Percentiles rank a stretch among this genome's conserved stretches.
phyloP scores from a whole-genome alignment of 2,797 vertebrate species.

The Hozukius guyotensis region DNA sequence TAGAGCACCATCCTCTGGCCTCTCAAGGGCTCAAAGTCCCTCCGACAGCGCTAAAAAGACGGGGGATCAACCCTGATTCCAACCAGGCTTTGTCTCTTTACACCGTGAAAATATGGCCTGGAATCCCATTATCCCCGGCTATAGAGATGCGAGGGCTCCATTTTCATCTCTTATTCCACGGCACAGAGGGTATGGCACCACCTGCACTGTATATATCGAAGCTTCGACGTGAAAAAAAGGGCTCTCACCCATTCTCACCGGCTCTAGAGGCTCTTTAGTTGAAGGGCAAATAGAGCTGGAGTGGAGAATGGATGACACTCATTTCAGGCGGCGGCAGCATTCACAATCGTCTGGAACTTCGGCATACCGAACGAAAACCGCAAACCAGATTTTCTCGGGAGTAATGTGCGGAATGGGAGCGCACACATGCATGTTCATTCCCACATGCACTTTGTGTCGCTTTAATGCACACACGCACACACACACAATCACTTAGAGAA shows the following conservation, averaged over 20 bases:
- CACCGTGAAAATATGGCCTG: constrained; percentile 67
- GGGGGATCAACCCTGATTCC: constrained; percentile 66
- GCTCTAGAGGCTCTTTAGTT: constrained; percentile 63
- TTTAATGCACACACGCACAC: neutral
- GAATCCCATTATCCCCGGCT: constrained; percentile 73
- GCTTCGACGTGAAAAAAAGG: constrained; percentile 6
- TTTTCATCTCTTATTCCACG: constrained; percentile 62
- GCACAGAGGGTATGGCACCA: constrained; percentile 27
- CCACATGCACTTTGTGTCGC: constrained; percentile 3
- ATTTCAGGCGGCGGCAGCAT: constrained; percentile 37
- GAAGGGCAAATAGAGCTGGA: constrained; percentile 58
- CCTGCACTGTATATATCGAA: constrained; percentile 32
- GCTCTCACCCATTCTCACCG: constrained; percentile 24
- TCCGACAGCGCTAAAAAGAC: constrained; percentile 63
- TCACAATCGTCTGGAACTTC: constrained; percentile 39
- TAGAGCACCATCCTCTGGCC: constrained; percentile 21
- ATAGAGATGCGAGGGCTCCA: constrained; percentile 55
- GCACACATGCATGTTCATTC: constrained; percentile 7
- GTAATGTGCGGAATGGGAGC: neutral
- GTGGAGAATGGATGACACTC: constrained; percentile 39
- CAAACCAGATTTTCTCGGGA: constrained; percentile 27
- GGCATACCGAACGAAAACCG: constrained; percentile 41
- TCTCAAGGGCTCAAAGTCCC: constrained; percentile 45
- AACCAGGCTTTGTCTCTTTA: constrained; percentile 72
- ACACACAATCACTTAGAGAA: constrained; percentile 52